Evolutionary conservation across 2,888 invertebrate species (phyloP).

Genomic region (Chymomyza procnemis): DNA sequence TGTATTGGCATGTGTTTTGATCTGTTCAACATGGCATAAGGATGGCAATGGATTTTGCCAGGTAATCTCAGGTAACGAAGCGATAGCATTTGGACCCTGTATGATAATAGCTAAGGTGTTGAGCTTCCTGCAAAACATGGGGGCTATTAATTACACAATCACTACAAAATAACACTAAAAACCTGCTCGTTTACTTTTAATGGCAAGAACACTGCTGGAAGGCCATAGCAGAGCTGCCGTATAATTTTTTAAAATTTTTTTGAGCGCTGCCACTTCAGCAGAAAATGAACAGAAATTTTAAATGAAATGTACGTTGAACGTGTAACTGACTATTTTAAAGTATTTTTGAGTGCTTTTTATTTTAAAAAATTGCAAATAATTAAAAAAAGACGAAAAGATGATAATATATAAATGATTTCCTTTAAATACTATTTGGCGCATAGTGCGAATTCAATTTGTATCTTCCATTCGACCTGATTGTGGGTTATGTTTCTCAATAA

Average conservation of each 20-base stretch:
- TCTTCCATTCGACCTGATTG: no score
- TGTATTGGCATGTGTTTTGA: conserved; percentile 46
- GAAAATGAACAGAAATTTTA: background rate
- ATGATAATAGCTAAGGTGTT: background rate
- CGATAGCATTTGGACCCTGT: conserved; percentile 43
- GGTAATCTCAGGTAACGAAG: conserved; percentile 51
- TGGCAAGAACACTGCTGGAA: conserved; percentile 40
- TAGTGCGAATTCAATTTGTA: no score
- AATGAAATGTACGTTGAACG: background rate
- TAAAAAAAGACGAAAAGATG: no score
- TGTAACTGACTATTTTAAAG: background rate
- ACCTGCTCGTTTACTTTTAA: background rate
- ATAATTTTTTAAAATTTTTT: background rate
- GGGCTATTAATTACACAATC: conserved; percentile 24
- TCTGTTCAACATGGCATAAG: conserved; percentile 16
- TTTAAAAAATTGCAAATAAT: background rate
- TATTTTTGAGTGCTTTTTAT: background rate
- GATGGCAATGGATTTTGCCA: conserved; percentile 22
- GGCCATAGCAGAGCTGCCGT: background rate
- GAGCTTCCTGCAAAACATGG: conserved; percentile 9
- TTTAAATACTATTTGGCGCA: no score
- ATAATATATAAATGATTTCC: no score
- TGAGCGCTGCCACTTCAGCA: background rate
- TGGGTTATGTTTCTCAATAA: no score
- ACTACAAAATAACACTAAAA: background rate